Percentiles rank a stretch among this genome's conserved stretches.
Conservation (phyloP, 2,113 vertebrate genomes). For the Sinocyclocheilus grahami region DNA sequence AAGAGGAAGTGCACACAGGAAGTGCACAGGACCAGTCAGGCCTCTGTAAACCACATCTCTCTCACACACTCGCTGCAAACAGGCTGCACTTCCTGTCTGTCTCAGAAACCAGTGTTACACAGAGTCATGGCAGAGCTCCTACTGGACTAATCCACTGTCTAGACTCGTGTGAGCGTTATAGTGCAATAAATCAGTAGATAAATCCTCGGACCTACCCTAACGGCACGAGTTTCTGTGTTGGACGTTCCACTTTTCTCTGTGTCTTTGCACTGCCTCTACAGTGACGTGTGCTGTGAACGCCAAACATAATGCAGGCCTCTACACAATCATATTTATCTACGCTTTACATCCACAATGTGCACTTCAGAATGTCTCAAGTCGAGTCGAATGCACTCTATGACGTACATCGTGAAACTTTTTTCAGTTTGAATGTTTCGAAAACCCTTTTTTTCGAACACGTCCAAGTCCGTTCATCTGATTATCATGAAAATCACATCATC, state of each 20-base stretch:
- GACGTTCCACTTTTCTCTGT: too few species aligned
- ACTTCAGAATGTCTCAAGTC: too few species aligned
- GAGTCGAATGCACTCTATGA: too few species aligned
- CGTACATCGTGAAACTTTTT: too few species aligned
- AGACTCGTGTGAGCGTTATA: background rate
- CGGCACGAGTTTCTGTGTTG: too few species aligned
- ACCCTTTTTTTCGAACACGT: too few species aligned
- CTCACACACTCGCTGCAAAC: background rate
- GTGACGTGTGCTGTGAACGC: background rate
- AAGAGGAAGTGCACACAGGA: slow-evolving; percentile 79
- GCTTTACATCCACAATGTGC: too few species aligned
- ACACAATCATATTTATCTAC: too few species aligned
- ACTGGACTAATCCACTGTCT: background rate
- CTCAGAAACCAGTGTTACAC: background rate
- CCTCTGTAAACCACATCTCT: slow-evolving; percentile 38
- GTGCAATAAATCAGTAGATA: background rate
- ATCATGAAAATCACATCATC: too few species aligned
- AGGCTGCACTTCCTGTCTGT: background rate
- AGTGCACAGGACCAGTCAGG: slow-evolving; percentile 60
- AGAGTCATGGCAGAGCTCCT: background rate
- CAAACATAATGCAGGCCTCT: background rate
- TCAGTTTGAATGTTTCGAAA: too few species aligned
- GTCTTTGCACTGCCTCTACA: too few species aligned
- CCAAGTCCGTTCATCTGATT: too few species aligned
- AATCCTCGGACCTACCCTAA: background rate